Evolutionary conservation across 2,888 invertebrate species (phyloP), one percentile per base, ranked within the genome.

Genomic region (Dynastes tityus): DNA sequence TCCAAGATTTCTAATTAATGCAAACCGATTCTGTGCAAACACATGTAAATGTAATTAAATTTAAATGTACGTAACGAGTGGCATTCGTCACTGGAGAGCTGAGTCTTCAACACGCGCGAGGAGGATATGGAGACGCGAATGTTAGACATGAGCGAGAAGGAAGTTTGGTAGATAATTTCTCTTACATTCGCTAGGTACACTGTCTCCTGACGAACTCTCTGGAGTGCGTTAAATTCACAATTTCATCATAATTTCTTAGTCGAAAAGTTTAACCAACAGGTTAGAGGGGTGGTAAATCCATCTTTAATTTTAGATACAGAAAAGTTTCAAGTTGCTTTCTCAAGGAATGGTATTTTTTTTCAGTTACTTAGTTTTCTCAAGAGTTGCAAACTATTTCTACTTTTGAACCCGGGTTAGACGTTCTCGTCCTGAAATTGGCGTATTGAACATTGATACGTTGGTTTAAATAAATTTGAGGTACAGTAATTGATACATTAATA

Each of bases 41-140:
- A 77, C 77, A 77, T 71, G 77, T 77, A 77, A 77, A 77, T 71
- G 77, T 77, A 77, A 77, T 77, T 77, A 77, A 77, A 77, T 77
- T 77, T 77, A 77, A 77, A 71, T 64, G 77, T 77, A 77, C 71
- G 61, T 77, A 77, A 77, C 77, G 70, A 77, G 70, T 77, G 55
- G 77, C 77, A 70, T 71, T 77, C 77, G 77, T 77, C 77, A 77
- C 77, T 77, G 45, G 63, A 73, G 73, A 55, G 58, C 58, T 40
- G 22, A 9, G 22, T 58, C 73, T 40, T 58, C 27, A 40, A 37
- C 45, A 73, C 4, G 73, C 40, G 55, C 40, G 73, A 37, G 40
- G 58, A 55, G 22, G 37, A 73, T 29, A 51, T 71, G n/a, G 40
- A 37, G 32, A 58, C 8, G 32, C 11, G 37, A 45, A 13, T 27